Percentiles rank a stretch among this genome's conserved stretches.
Conservation (phyloP, 2,797 vertebrate species). For the Clarias laeviceps region DNA sequence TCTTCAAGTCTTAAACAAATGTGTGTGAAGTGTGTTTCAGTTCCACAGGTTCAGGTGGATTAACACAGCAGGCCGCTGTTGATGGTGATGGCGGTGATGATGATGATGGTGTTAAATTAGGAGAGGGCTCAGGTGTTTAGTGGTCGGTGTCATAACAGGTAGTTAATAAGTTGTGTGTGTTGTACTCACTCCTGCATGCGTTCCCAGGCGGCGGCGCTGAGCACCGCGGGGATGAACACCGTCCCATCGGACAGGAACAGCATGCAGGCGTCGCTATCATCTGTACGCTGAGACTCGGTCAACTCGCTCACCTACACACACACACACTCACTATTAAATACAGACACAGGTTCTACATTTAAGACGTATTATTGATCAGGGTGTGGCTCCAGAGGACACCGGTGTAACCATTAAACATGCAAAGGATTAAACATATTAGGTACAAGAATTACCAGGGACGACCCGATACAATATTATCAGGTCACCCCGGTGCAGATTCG, state of each 20-base stretch:
- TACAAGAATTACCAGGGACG: no score
- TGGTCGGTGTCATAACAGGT: slow-evolving; percentile 52
- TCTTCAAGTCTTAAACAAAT: neutral
- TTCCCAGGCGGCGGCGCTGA: slow-evolving; percentile 51
- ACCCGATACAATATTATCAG: no score
- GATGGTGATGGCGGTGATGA: neutral
- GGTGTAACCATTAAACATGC: no score
- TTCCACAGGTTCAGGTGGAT: neutral
- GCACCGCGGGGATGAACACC: slow-evolving; percentile 49
- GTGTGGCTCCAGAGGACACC: no score
- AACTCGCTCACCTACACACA: slow-evolving; percentile 45
- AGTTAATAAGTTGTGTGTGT: slow-evolving; percentile 48
- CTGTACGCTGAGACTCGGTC: slow-evolving; percentile 38
- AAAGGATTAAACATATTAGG: no score
- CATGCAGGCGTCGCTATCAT: slow-evolving; percentile 46
- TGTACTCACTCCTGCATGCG: slow-evolving; percentile 53
- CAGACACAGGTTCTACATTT: no score
- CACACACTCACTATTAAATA: neutral
- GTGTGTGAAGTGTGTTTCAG: neutral
- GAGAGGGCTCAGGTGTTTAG: slow-evolving; percentile 53
- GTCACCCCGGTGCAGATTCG: no score
- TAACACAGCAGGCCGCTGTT: neutral
- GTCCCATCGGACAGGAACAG: slow-evolving; percentile 53
- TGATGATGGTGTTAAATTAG: slow-evolving; percentile 32
- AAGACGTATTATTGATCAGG: neutral